A percentile compares a stretch with the other conserved stretches of the same genome.
These are phyloP conservation scores for Helicoverpa assulta DNA, from an alignment of 2,888 invertebrate species.

Conservation along the genomic window DNA sequence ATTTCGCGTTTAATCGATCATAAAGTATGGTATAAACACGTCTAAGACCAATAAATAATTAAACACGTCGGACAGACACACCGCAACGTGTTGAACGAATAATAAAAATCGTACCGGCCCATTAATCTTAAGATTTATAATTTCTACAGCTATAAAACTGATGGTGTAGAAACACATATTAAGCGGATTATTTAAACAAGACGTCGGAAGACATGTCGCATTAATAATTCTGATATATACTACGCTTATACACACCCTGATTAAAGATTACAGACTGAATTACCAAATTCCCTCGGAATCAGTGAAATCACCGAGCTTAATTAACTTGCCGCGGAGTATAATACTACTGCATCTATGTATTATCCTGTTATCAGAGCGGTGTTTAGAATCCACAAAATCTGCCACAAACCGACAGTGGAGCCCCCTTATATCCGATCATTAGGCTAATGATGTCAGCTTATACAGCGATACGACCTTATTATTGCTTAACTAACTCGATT, in stretches of 20 bases:
- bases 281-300: constrained; percentile 47
- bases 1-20: constrained; percentile 77
- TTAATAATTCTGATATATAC: constrained; percentile 54
- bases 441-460: constrained; percentile 79
- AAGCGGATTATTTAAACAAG: constrained; percentile 57
- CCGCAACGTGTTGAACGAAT: constrained; percentile 66
- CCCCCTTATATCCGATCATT: constrained; percentile 73
- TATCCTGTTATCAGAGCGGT: constrained; percentile 52
- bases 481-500: constrained; percentile 80
- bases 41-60: constrained; percentile 74
- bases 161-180: constrained; percentile 52
- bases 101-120: constrained; percentile 57
- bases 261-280: constrained; percentile 54
- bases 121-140: constrained; percentile 61
- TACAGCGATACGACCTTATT: constrained; percentile 78
- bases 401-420: constrained; percentile 57
- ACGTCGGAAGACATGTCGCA: constrained; percentile 35
- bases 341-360: constrained; percentile 48
- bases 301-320: constrained; percentile 44
- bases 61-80: constrained; percentile 65
- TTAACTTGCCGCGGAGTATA: constrained; percentile 46
- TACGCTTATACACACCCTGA: constrained; percentile 30
- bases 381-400: constrained; percentile 61
- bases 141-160: constrained; percentile 56
- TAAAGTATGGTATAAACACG: constrained; percentile 78